Percentiles rank a stretch among this genome's conserved stretches.
Conservation (phyloP, 2,113 vertebrate species). For the Clarias gariepinus region DNA sequence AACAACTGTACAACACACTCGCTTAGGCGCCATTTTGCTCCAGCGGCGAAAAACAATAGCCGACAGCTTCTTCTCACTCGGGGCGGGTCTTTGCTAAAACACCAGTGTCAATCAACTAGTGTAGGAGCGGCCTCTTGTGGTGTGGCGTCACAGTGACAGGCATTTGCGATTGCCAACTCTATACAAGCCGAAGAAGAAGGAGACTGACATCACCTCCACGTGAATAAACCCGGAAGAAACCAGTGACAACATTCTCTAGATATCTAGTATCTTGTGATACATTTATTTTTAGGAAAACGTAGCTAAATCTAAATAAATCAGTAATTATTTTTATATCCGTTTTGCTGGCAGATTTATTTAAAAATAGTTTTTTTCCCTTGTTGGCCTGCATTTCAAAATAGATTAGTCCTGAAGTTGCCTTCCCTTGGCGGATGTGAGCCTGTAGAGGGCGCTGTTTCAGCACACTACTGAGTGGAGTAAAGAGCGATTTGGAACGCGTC, state of each 20-base stretch:
- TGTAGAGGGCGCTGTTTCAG: background rate
- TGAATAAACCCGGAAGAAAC: slow-evolving; percentile 39
- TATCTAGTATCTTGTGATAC: background rate
- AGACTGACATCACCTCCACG: background rate
- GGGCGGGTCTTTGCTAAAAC: too few relatives aligned
- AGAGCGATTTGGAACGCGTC: background rate
- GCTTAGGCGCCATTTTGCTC: too few relatives aligned
- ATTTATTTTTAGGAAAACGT: background rate
- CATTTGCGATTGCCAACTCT: too few relatives aligned
- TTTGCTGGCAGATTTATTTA: background rate
- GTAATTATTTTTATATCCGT: background rate
- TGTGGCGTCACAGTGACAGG: too few relatives aligned
- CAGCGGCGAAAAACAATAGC: too few relatives aligned
- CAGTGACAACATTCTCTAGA: background rate
- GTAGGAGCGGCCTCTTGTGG: too few relatives aligned
- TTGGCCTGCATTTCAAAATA: background rate
- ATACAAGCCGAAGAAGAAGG: background rate
- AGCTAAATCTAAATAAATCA: background rate
- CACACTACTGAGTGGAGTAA: background rate
- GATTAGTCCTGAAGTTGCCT: too few relatives aligned
- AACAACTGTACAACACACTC: too few relatives aligned
- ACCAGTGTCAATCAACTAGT: too few relatives aligned
- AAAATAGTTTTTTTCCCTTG: too few relatives aligned
- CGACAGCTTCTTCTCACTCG: too few relatives aligned
- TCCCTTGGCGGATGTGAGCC: background rate